These are phyloP conservation scores for Molothrus ater DNA, from an alignment of 2,797 vertebrate genomes.

Conservation along the genomic window DNA sequence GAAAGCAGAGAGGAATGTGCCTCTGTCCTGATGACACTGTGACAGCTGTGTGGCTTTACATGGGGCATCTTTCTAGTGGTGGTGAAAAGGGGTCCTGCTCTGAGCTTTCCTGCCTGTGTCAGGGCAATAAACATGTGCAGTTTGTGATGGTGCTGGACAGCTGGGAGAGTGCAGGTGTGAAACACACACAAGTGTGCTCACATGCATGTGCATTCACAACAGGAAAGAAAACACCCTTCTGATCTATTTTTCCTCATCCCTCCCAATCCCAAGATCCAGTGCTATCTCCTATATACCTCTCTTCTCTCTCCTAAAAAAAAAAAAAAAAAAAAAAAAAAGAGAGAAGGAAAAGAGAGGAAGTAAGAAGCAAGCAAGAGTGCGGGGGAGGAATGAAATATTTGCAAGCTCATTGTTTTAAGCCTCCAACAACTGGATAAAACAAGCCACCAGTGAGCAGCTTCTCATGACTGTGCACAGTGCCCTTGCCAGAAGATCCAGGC, in stretches of 20 bases:
- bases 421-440: slow-evolving; percentile 39
- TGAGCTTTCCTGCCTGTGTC: neutral
- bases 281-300: neutral
- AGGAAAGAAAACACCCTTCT: neutral
- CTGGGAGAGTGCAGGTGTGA: neutral
- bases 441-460: slow-evolving; percentile 32
- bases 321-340: neutral
- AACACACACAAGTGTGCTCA: neutral
- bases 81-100: neutral
- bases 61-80: neutral
- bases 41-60: neutral
- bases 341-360: neutral
- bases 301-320: no score
- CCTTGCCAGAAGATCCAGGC: slow-evolving; percentile 33
- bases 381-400: slow-evolving; percentile 27
- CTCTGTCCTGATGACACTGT: neutral
- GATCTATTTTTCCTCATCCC: neutral
- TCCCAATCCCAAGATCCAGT: neutral
- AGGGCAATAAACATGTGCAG: neutral
- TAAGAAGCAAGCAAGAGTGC: neutral
- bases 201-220: neutral
- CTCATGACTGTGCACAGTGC: slow-evolving; percentile 41
- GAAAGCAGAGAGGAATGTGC: neutral
- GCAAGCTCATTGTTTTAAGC: slow-evolving; percentile 55
- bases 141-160: neutral